phyloP scores from a whole-genome alignment of 2,888 invertebrate species.

The Copidosoma aretas region DNA sequence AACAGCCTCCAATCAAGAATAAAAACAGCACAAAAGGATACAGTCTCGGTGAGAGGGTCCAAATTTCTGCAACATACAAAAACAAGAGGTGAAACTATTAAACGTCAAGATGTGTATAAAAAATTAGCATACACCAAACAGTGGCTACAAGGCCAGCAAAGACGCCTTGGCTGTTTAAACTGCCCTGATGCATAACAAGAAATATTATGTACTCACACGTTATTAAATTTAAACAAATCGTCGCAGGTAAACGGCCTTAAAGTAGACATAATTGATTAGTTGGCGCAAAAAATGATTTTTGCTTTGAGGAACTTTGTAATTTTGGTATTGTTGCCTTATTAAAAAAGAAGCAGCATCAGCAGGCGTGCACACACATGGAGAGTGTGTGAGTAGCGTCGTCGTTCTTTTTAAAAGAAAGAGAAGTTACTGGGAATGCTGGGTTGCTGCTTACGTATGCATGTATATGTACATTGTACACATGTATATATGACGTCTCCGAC shows the following conservation, averaged over 20 bases:
- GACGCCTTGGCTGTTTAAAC: neutral
- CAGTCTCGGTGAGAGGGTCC: slow-evolving; percentile 96
- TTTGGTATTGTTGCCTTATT: slow-evolving; percentile 38
- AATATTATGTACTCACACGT: slow-evolving; percentile 84
- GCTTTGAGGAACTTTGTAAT: slow-evolving; percentile 35
- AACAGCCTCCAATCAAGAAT: neutral
- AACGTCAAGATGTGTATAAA: slow-evolving; percentile 7
- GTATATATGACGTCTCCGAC: too few species aligned
- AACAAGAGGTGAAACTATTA: slow-evolving; percentile 6
- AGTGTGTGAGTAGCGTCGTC: neutral
- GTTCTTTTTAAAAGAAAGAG: neutral
- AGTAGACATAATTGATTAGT: slow-evolving; percentile 76
- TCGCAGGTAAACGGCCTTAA: slow-evolving; percentile 91
- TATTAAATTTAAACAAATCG: slow-evolving; percentile 94
- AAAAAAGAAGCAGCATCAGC: neutral
- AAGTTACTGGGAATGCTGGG: neutral
- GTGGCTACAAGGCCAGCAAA: slow-evolving; percentile 1
- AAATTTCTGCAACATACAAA: slow-evolving; percentile 77
- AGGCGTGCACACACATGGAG: neutral
- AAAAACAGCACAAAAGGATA: slow-evolving; percentile 61
- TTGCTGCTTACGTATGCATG: too few species aligned
- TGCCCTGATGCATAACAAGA: too few species aligned
- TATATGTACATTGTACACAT: too few species aligned
- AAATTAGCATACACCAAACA: slow-evolving; percentile 7
- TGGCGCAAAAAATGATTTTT: slow-evolving; percentile 33